Base-by-base conservation (phyloP, 2,113 vertebrate species). In the Pterocles orientalis region DNA sequence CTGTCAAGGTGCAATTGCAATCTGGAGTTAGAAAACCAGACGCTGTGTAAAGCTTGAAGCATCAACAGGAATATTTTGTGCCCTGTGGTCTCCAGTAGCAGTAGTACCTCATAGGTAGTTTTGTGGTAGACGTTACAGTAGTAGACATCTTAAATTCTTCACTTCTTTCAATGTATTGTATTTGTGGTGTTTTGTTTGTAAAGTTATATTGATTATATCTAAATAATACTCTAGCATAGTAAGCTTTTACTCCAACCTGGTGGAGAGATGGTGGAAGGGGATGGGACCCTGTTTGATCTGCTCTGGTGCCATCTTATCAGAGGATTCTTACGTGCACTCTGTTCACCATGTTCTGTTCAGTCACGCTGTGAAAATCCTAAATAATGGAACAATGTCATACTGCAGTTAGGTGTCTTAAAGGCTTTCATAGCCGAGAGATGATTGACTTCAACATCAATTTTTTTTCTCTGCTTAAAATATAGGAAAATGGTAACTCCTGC, bases 31-130 rank as follows among this genome's bases (percentile, higher is more conserved):
- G 57, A 47, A 88, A 91, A 86, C 23, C 5, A 82, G 68, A 9
- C 3, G 0, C 47, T 80, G 21, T 53, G 34, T 61, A 41, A 90
- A 91, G 80, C 86, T 76, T 51, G 78, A 66, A 72, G 81, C 13
- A 0, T 45, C 57, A 31, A 33, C 76, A 47, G 76, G 73, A 76
- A 7, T 96, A 94, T 95, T 97, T 95, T 88, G 78, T 97, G 96
- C 91, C 91, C 92, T 93, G 43, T 82, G 81, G 58, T 91, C 66
- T 91, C 80, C 58, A 33, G 90, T 97, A 96, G 96, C 86, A n/a
- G 64, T 96, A 94, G 91, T 93, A 36, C 61, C 24, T 86, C 3
- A 0, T 94, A 73, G 94, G 90, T 92, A 94, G 88, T 64, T 77
- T 47, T 83, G 85, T 91, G 53, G 92, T 97, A 91, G 91, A 82